Evolutionary conservation across 2,113 vertebrate species (phyloP).

Genomic region (Calypte anna): DNA sequence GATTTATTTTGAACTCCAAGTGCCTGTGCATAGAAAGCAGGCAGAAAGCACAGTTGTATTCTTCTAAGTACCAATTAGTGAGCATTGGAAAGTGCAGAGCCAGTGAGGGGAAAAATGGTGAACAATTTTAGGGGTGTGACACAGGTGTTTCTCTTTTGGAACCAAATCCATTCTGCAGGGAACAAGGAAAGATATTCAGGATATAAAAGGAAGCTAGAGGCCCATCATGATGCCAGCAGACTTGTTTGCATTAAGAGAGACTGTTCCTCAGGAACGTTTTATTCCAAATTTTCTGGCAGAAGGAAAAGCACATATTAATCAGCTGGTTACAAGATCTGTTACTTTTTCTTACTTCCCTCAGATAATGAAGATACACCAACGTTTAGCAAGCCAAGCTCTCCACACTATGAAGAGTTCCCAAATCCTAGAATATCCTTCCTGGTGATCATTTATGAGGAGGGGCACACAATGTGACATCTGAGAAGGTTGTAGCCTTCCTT

Average conservation of each 20-base stretch:
- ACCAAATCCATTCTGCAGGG: neutral
- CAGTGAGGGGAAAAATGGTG: constrained; percentile 21
- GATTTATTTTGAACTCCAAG: constrained; percentile 54
- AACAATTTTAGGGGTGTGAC: neutral
- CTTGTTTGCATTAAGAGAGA: neutral
- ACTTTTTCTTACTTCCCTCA: neutral
- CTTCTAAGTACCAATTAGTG: constrained; percentile 38
- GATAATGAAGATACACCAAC: neutral
- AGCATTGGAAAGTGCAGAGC: neutral
- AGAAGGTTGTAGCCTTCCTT: neutral
- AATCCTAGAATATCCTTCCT: neutral
- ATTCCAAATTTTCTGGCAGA: neutral
- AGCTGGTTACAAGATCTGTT: neutral
- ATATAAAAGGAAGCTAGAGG: neutral
- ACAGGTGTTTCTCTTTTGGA: neutral
- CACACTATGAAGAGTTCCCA: neutral
- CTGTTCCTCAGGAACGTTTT: neutral
- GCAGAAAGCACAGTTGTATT: constrained; percentile 1
- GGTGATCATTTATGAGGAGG: neutral
- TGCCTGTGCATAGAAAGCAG: neutral
- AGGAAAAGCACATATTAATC: neutral
- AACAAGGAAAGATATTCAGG: neutral
- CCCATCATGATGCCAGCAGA: neutral
- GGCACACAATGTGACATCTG: accelerated
- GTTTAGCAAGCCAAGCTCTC: neutral